A percentile compares a stretch with the other conserved stretches of the same genome.
phyloP scores from a whole-genome alignment of 2,113 vertebrate genomes.

The Hippocampus barbouri region DNA sequence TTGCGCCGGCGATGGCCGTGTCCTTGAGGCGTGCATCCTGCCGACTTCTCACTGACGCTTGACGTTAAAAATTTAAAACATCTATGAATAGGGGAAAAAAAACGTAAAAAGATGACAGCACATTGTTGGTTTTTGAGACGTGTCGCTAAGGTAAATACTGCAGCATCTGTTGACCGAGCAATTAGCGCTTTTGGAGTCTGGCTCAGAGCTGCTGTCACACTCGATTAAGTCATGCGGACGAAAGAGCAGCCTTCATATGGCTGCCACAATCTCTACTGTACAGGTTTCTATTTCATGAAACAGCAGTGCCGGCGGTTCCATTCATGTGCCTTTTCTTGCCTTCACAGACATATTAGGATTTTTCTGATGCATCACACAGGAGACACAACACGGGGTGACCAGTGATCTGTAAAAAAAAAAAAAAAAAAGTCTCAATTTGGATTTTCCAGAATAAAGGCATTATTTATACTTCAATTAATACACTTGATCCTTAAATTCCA shows the following conservation, averaged over 20 bases:
- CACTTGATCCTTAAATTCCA: not conserved
- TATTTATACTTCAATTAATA: not conserved
- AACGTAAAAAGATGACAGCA: not conserved
- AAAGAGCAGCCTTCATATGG: constrained; percentile 26
- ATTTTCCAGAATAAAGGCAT: not conserved
- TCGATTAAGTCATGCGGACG: constrained; percentile 32
- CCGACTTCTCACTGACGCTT: constrained; percentile 21
- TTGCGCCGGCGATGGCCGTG: constrained; percentile 36
- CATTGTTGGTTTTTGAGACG: not conserved
- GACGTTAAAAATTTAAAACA: not conserved
- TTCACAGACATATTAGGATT: constrained; percentile 9
- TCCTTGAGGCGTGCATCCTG: constrained; percentile 32
- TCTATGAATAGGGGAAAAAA: not conserved
- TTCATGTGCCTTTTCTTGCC: not conserved
- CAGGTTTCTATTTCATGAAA: not conserved
- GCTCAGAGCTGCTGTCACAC: constrained; percentile 42
- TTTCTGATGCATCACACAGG: constrained; percentile 16
- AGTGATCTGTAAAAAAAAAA: not conserved
- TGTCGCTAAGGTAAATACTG: constrained; percentile 27
- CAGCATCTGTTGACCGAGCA: constrained; percentile 21
- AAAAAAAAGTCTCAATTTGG: not conserved
- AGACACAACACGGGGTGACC: not conserved
- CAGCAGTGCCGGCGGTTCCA: not conserved
- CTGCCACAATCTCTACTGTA: not conserved
- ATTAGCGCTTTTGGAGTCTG: constrained; percentile 21